These are phyloP conservation scores for Pristionchus japonicus DNA, from an alignment of 2,888 invertebrate genomes.

Conservation along the genomic window DNA sequence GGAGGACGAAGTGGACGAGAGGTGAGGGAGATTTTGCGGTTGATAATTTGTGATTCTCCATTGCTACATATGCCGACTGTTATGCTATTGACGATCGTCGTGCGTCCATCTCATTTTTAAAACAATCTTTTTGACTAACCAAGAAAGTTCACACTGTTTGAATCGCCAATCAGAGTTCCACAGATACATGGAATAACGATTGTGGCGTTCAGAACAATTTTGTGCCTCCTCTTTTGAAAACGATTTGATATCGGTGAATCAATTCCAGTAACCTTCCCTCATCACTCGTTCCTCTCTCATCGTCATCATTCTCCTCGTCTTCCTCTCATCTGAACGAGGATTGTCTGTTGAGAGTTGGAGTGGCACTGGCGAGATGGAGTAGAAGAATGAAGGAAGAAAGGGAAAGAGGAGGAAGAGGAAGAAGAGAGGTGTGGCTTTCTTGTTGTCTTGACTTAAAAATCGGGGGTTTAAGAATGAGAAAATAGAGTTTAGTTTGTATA, in stretches of 20 bases:
- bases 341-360: background rate
- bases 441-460: no score
- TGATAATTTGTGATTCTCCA: no score
- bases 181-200: background rate
- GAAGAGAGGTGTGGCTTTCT: background rate
- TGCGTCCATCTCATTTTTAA: no score
- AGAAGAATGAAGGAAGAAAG: background rate
- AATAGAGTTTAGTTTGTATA: no score
- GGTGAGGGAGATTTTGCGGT: background rate
- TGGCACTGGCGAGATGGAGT: conserved; percentile 6
- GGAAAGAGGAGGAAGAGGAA: background rate
- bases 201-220: no score
- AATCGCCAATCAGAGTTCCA: background rate
- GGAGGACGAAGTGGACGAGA: background rate
- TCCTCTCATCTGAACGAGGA: background rate
- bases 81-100: no score
- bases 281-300: background rate
- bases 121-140: no score
- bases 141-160: no score
- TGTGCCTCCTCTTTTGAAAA: no score
- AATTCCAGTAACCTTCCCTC: background rate
- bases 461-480: no score
- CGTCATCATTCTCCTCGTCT: background rate
- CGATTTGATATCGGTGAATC: no score
- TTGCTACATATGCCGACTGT: no score